Conservation (phyloP, 2,888 invertebrate species). For the Eupithecia abbreviata region DNA sequence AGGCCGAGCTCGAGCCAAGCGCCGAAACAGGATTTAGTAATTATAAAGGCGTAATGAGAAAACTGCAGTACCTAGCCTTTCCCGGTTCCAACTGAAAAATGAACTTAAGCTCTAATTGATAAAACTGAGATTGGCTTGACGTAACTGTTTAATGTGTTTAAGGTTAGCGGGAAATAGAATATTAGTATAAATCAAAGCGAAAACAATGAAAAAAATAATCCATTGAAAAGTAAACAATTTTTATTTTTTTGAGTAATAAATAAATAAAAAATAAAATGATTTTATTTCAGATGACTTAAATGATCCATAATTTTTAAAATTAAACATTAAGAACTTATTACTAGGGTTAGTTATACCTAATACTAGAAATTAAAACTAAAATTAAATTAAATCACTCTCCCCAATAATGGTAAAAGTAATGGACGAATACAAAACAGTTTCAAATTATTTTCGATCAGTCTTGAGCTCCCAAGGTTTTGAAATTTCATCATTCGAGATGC, state of each 20-base stretch:
- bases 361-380: too few species aligned
- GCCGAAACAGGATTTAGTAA: constrained; percentile 30
- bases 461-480: neutral
- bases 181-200: neutral
- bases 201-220: neutral
- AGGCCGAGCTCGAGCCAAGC: constrained; percentile 25
- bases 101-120: constrained; percentile 48
- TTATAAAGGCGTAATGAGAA: constrained; percentile 35
- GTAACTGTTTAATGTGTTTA: constrained; percentile 21
- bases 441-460: too few species aligned
- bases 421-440: too few species aligned
- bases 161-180: neutral
- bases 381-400: too few species aligned
- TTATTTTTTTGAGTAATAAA: too few species aligned
- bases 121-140: constrained; percentile 52
- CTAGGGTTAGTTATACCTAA: too few species aligned
- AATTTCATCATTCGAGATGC: neutral
- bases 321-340: too few species aligned
- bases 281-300: too few species aligned
- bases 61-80: constrained; percentile 30
- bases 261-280: too few species aligned
- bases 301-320: too few species aligned
- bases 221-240: too few species aligned
- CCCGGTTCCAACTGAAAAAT: constrained; percentile 30
- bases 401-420: too few species aligned